These are phyloP conservation scores for Drosophila bipectinata DNA, from an alignment of 1,140 invertebrate genomes.

Conservation along the genomic window DNA sequence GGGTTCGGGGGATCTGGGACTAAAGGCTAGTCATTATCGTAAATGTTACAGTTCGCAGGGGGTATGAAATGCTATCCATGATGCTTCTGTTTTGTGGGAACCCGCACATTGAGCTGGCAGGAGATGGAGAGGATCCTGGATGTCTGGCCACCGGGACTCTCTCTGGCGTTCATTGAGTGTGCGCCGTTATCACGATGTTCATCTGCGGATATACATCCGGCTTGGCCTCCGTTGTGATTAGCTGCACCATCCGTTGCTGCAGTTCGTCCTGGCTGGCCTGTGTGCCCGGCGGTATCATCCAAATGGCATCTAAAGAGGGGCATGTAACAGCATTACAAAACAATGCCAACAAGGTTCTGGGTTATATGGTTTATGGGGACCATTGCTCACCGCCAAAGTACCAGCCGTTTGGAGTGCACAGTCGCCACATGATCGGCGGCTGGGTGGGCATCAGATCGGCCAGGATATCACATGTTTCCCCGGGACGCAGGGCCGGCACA, in stretches of 20 bases:
- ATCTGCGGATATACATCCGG: conserved; percentile 81
- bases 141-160: background rate
- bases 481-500: conserved; percentile 87
- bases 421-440: conserved; percentile 91
- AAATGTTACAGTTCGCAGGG: conserved; percentile 23
- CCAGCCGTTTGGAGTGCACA: conserved; percentile 90
- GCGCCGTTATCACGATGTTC: conserved; percentile 83
- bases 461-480: conserved; percentile 87
- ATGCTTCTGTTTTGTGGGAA: conserved; percentile 5
- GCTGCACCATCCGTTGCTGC: conserved; percentile 78
- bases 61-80: conserved; percentile 34
- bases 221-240: conserved; percentile 72
- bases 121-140: conserved; percentile 7
- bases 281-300: conserved; percentile 78
- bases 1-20: background rate
- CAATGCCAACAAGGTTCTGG: background rate
- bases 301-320: conserved; percentile 60
- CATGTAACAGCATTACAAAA: background rate
- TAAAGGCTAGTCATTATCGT: conserved; percentile 25
- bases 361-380: background rate
- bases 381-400: conserved; percentile 91
- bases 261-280: conserved; percentile 76
- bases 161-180: conserved; percentile 69
- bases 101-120: conserved; percentile 13
- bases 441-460: conserved; percentile 89